These are phyloP conservation scores for Xanthia icteritia DNA, from an alignment of 2,888 invertebrate genomes.

Conservation along the genomic window DNA sequence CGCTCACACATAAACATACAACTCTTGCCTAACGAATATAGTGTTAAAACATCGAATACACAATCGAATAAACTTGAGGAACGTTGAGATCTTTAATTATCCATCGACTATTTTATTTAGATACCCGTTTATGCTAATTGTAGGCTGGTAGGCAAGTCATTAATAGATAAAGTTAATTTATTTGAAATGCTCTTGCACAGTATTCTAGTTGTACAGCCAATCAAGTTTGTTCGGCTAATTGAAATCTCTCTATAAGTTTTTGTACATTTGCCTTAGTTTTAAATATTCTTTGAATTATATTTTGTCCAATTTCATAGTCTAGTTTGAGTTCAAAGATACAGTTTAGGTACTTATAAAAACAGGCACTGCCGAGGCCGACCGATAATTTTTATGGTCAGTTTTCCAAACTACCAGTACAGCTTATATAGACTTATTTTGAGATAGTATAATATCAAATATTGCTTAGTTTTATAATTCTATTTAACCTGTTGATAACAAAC, in stretches of 20 bases:
- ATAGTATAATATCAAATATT: conserved; percentile 38
- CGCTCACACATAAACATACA: conserved; percentile 78
- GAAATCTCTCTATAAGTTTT: conserved; percentile 38
- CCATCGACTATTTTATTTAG: conserved; percentile 67
- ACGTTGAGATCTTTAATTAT: conserved; percentile 76
- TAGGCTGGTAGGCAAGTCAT: conserved; percentile 49
- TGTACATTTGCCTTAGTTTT: conserved; percentile 52
- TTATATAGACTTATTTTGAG: conserved; percentile 28
- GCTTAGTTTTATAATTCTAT: conserved; percentile 34
- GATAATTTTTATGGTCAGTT: conserved; percentile 48
- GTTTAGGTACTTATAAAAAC: conserved; percentile 57
- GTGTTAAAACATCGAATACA: conserved; percentile 79
- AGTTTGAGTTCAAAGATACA: conserved; percentile 39
- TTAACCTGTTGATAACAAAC: conserved; percentile 8
- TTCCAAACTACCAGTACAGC: conserved; percentile 54
- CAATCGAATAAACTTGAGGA: conserved; percentile 76
- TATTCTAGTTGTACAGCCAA: conserved; percentile 22
- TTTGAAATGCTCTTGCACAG: conserved; percentile 36
- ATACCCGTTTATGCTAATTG: conserved; percentile 63
- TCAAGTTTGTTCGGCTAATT: conserved; percentile 14
- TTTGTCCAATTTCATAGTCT: conserved; percentile 36
- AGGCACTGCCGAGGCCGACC: conserved; percentile 73
- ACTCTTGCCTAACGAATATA: conserved; percentile 75
- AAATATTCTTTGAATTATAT: conserved; percentile 29
- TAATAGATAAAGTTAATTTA: conserved; percentile 35